phyloP scores from a whole-genome alignment of 2,797 vertebrate genomes.

The Crocidura indochinensis region DNA sequence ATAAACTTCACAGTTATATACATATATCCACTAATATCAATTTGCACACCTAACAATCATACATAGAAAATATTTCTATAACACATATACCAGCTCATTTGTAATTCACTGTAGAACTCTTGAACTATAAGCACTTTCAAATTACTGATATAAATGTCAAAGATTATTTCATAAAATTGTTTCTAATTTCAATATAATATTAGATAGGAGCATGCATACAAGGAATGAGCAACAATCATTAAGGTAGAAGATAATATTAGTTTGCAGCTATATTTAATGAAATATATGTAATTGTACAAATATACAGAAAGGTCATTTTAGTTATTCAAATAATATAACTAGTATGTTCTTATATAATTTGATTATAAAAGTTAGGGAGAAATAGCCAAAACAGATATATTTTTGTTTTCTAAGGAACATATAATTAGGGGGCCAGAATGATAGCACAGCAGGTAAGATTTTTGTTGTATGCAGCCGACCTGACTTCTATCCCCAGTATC shows the following conservation, averaged over 20 bases:
- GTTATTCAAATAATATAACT: neutral
- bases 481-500: no score
- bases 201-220: neutral
- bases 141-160: slow-evolving; percentile 17
- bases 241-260: neutral
- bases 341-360: slow-evolving; percentile 2
- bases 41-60: no score
- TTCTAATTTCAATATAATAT: slow-evolving; percentile 25
- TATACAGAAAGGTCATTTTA: neutral
- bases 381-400: neutral
- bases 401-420: neutral
- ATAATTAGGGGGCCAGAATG: neutral
- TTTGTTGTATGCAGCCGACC: no score
- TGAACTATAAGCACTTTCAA: neutral
- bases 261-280: neutral
- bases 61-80: no score
- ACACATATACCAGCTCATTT: neutral
- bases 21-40: neutral
- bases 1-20: neutral
- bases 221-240: neutral
- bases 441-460: no score
- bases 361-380: neutral
- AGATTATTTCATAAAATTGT: neutral
- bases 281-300: slow-evolving; percentile 38
- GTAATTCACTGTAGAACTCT: neutral